These are phyloP conservation scores for Myripristis murdjan DNA, from an alignment of 2,797 vertebrate species.

Conservation along the genomic window DNA sequence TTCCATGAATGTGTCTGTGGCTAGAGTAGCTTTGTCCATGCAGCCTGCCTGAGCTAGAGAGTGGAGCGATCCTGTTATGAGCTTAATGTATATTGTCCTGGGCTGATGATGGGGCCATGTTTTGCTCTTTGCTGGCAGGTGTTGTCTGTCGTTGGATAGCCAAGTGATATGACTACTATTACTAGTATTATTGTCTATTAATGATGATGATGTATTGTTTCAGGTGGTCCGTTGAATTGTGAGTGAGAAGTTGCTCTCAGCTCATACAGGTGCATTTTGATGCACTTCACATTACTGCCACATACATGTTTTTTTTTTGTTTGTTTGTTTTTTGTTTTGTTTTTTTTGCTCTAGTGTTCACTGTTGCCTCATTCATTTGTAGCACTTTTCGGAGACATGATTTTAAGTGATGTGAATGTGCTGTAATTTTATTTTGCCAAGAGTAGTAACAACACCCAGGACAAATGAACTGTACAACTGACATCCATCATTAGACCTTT, in stretches of 20 bases:
- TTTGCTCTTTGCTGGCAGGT: conserved; percentile 3
- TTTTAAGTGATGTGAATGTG: conserved; percentile 26
- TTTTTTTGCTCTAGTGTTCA: conserved; percentile 11
- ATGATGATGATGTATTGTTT: conserved; percentile 3
- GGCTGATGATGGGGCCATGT: neutral
- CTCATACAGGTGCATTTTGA: neutral
- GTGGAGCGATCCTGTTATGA: neutral
- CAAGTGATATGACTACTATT: conserved; percentile 2
- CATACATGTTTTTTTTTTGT: neutral
- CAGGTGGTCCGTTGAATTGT: conserved; percentile 6
- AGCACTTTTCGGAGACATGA: conserved; percentile 25
- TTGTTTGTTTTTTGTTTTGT: too few relatives aligned
- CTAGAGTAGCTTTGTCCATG: conserved; percentile 15
- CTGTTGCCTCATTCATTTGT: conserved; percentile 30
- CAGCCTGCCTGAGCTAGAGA: conserved; percentile 9
- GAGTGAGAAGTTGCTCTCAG: conserved; percentile 18
- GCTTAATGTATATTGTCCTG: neutral
- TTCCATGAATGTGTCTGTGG: conserved; percentile 62
- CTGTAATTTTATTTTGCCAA: conserved; percentile 27
- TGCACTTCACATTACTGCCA: conserved; percentile 4
- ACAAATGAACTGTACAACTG: conserved; percentile 26
- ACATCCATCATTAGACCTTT: conserved; percentile 13
- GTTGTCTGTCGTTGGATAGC: conserved; percentile 13
- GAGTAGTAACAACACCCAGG: conserved; percentile 7
- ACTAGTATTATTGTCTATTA: neutral